Base-by-base conservation (phyloP, 2,113 vertebrate species). In the Maylandia zebra region DNA sequence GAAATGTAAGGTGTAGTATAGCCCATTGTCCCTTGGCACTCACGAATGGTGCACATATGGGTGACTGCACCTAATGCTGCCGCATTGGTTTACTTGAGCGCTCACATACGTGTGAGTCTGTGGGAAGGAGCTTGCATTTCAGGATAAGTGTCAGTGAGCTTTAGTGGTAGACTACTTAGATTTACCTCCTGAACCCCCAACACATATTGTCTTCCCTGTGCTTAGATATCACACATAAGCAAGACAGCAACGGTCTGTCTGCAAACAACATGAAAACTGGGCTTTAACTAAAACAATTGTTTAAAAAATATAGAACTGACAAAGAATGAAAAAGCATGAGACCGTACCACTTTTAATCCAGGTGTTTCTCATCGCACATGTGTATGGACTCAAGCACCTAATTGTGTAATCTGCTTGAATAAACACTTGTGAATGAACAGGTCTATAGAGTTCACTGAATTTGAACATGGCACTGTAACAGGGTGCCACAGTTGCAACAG, bases 11-110 rank as follows among this genome's bases (percentile, higher is more conserved):
- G 88, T 94, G 89, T 93, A 91, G 86, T 82, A 74, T 92, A 14
- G 92, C 91, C 71, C 85, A 91, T 89, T 94, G 93, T 95, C 82
- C 82, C 22, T 71, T 84, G 86, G 91, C 91, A 91, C 93, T 88
- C 90, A 19, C 3, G 41, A 84, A 52, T 86, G 86, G 90, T 45
- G 81, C 50, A 10, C 84, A 59, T 92, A 79, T 91, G 64, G 79
- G 41, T 89, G 86, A 59, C 86, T 52, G 87, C 43, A 83, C 85
- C 94, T 93, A 94, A 94, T 87, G 87, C 74, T 32, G 87, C 80
- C 93, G 95, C 94, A 45, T 92, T 95, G 92, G 91, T 94, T 95
- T 94, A 93, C 94, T 69, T 84, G 86, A 89, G 81, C 84, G 6
- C 38, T 69, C 87, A 83, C 84, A 64, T 81, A 86, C 6, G 4